Conservation (phyloP, 2,797 vertebrate genomes). For the Lithobates pipiens region DNA sequence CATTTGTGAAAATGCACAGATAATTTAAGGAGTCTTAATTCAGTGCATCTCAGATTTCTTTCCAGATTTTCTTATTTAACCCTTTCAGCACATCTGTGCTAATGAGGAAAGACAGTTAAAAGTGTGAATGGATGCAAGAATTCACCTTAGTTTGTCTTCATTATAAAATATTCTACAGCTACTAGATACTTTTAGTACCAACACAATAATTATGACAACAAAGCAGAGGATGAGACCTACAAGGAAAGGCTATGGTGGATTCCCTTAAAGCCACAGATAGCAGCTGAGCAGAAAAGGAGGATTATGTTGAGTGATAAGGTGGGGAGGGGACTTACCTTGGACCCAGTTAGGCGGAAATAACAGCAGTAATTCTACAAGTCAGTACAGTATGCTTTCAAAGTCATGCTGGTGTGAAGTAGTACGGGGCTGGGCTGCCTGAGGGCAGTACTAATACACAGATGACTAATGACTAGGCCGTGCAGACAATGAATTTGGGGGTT, state of each 20-base stretch:
- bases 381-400: slow-evolving; percentile 76
- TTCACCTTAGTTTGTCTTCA: not conserved
- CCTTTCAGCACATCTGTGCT: not conserved
- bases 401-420: slow-evolving; percentile 77
- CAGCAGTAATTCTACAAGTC: slow-evolving; percentile 79
- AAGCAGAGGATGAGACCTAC: not conserved
- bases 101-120: not conserved
- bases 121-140: not conserved
- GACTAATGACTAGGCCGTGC: slow-evolving; percentile 93
- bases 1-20: not conserved
- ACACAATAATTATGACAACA: not conserved
- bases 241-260: slow-evolving; percentile 48
- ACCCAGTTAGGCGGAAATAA: slow-evolving; percentile 79
- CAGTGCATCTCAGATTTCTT: not conserved
- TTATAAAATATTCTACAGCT: not conserved
- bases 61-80: not conserved
- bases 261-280: slow-evolving; percentile 71
- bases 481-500: slow-evolving; percentile 94
- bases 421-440: slow-evolving; percentile 80
- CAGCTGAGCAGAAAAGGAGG: slow-evolving; percentile 73
- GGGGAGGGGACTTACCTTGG: slow-evolving; percentile 81
- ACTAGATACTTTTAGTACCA: not conserved
- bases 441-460: slow-evolving; percentile 87
- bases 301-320: slow-evolving; percentile 77
- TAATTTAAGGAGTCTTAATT: not conserved